Base-by-base conservation (phyloP, 1,140 invertebrate genomes). In the Ceratosolen fusciceps region DNA sequence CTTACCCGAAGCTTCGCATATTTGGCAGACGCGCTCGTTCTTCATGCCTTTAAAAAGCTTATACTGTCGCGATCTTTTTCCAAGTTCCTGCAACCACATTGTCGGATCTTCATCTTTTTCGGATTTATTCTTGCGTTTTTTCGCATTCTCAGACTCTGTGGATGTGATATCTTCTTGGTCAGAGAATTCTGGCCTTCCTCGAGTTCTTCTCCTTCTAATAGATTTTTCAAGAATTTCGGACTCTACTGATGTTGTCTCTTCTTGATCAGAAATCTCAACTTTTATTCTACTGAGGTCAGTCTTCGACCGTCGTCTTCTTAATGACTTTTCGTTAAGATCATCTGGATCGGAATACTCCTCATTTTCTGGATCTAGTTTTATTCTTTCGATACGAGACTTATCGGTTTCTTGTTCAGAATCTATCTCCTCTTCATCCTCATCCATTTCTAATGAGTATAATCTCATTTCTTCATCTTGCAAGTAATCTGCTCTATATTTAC, bases 1-100 rank as follows among this genome's bases (percentile, higher is more conserved):
- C 70, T 93, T 91, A 0, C 91, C 91, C 8, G 91, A 86, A 83
- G 90, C 91, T 80, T 93, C 92, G 81, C 93, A 94, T 74, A 94
- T 92, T 77, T 94, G 92, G 84, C 94, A 95, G 16, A 94, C 93
- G 83, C 92, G 91, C 76, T 93, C 93, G 54, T 90, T 90, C 12
- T 92, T 87, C 67, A 92, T 86, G 10, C 93, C 93, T 87, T 92
- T 92, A 80, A 94, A 94, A 54, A 93, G 83, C 85, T 92, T 93
- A 8, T 91, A 88, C 39, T 91, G 91, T 19, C 88, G 87, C n/a
- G 78, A 76, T 72, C 81, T 85, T 73, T 89, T 87, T 0, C 71
- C 77, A 52, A 84, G 79, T 39, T 80, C 72, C 0, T 58, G 16
- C 24, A 47, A 9, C 2, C 84, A 80, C 49, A 58, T 14, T 21